phyloP scores from a whole-genome alignment of 2,797 vertebrate species.

The Amazonetta brasiliensis region DNA sequence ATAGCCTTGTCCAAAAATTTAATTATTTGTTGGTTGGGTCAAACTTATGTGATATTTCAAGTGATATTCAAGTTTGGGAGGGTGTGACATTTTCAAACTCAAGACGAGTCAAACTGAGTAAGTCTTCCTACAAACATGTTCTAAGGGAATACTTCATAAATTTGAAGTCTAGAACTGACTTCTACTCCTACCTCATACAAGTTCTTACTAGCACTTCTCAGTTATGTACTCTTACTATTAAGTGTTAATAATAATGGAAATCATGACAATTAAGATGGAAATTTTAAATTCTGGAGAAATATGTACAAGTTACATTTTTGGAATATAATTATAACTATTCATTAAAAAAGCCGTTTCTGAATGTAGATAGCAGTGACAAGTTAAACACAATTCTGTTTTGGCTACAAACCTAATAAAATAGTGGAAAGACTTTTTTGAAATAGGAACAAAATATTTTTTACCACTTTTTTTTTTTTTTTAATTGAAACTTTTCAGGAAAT shows the following conservation, averaged over 20 bases:
- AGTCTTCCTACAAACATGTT: not conserved
- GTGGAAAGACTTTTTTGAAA: not conserved
- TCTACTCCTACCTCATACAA: not conserved
- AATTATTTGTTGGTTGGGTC: not conserved
- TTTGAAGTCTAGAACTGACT: not conserved
- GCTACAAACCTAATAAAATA: not conserved
- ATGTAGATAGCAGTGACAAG: not conserved
- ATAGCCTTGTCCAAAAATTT: not conserved
- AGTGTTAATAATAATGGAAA: not conserved
- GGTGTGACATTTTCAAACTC: not conserved
- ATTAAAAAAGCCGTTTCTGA: not conserved
- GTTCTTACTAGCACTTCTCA: not conserved
- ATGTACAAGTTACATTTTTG: not conserved
- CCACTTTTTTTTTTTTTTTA: not conserved
- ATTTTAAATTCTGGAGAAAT: not conserved
- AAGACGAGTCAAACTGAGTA: not conserved
- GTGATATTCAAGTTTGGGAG: not conserved
- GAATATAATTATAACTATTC: not conserved
- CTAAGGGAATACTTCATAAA: not conserved
- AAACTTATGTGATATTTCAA: not conserved
- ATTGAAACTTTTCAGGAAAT: not conserved
- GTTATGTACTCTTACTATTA: not conserved
- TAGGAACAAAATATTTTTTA: not conserved
- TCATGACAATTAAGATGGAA: not conserved
- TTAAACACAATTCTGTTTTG: not conserved